phyloP scores from a whole-genome alignment of 2,888 invertebrate species.

The Lithophane leautieri region DNA sequence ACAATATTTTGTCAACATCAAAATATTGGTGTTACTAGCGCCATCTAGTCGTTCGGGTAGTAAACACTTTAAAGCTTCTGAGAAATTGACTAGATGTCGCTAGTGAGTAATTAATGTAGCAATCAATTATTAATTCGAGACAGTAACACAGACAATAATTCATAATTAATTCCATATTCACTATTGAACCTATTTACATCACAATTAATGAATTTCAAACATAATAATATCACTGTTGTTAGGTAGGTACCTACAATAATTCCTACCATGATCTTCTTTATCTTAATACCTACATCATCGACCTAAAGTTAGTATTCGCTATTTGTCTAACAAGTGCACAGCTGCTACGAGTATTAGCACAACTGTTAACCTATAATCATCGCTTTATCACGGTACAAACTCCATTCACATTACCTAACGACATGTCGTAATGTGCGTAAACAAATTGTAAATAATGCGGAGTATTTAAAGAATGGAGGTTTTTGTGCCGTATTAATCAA shows the following conservation, averaged over 20 bases:
- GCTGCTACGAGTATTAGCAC: not conserved
- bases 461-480: slow-evolving; percentile 19
- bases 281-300: not conserved
- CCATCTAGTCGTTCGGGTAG: slow-evolving; percentile 11
- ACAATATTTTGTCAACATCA: slow-evolving; percentile 14
- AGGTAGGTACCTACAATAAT: not conserved
- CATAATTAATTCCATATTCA: not conserved
- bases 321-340: not conserved
- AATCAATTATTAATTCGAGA: not conserved
- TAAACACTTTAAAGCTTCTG: slow-evolving; percentile 2
- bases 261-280: not conserved
- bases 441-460: slow-evolving; percentile 15
- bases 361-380: not conserved
- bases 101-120: not conserved
- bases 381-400: slow-evolving; percentile 28
- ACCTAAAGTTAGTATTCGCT: not conserved
- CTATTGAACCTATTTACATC: not conserved
- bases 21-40: not conserved
- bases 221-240: not conserved
- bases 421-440: slow-evolving; percentile 7
- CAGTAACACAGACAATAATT: not conserved
- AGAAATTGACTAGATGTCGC: slow-evolving; percentile 31
- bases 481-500: no score
- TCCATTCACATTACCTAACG: slow-evolving; percentile 11
- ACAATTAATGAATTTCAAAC: not conserved